These are phyloP conservation scores for Paramacrobiotus metropolitanus DNA, from an alignment of 1,140 invertebrate genomes.

Conservation along the genomic window DNA sequence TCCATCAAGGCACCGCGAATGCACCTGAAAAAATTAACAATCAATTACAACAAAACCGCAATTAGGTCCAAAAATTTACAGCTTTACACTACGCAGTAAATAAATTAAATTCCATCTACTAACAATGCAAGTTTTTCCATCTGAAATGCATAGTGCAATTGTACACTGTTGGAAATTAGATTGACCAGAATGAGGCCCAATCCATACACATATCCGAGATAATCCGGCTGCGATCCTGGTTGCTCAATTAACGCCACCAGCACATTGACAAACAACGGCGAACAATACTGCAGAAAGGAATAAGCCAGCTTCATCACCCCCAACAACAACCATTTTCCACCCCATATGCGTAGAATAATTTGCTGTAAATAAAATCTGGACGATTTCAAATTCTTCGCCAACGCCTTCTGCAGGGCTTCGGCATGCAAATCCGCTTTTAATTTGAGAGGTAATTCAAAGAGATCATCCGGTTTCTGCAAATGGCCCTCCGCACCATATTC, in stretches of 20 bases:
- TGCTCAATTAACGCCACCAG: background rate
- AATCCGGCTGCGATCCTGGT: background rate
- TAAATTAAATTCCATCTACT: background rate
- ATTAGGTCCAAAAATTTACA: constrained; percentile 17
- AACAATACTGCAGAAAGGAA: constrained; percentile 1
- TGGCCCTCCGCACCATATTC: constrained; percentile 45
- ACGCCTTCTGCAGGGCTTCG: constrained; percentile 27
- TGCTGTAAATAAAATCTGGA: constrained; percentile 20
- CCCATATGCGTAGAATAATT: constrained; percentile 22
- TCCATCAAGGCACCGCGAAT: background rate
- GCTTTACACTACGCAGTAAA: constrained; percentile 33
- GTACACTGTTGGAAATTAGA: background rate
- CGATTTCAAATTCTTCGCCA: background rate
- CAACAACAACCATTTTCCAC: constrained; percentile 16
- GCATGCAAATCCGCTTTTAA: constrained; percentile 35
- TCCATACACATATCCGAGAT: background rate
- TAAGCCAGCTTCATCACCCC: constrained; percentile 7
- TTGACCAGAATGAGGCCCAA: background rate
- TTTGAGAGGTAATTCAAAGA: constrained; percentile 54
- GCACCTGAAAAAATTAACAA: background rate
- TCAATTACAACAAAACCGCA: constrained; percentile 17
- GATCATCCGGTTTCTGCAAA: constrained; percentile 46
- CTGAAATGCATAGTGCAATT: background rate
- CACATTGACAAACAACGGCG: constrained; percentile 3
- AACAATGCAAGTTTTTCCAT: background rate